phyloP scores from a whole-genome alignment of 2,888 invertebrate species.

The Agrotis exclamationis region DNA sequence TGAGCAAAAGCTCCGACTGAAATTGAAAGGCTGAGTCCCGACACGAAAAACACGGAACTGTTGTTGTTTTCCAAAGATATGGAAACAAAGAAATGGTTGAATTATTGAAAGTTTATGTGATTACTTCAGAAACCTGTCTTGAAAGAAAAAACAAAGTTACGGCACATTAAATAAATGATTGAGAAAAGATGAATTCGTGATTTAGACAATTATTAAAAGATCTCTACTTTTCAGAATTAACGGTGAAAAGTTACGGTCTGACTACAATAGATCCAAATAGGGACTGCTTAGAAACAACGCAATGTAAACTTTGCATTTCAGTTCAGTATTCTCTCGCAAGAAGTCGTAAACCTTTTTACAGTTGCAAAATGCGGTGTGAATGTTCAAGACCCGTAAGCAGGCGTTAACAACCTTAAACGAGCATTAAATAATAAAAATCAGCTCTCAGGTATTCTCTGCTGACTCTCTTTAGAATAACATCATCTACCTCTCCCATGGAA shows the following conservation, averaged over 20 bases:
- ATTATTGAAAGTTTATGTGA: not conserved
- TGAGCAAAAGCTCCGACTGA: too few species aligned
- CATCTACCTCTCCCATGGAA: constrained; percentile 11
- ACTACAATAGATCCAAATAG: too few species aligned
- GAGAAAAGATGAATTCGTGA: too few species aligned
- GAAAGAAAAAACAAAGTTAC: too few species aligned
- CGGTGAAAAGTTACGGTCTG: too few species aligned
- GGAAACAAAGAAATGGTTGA: not conserved
- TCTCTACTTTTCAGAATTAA: not conserved
- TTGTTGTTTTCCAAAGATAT: too few species aligned
- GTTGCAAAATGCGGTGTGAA: constrained; percentile 44
- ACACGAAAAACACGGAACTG: too few species aligned
- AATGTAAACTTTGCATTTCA: not conserved
- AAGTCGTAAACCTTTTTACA: constrained; percentile 43
- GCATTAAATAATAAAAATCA: constrained; percentile 48
- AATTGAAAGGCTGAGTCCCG: too few species aligned
- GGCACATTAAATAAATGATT: too few species aligned
- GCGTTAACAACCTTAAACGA: constrained; percentile 36
- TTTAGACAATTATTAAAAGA: too few species aligned
- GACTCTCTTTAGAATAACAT: constrained; percentile 47
- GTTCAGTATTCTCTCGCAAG: constrained; percentile 9
- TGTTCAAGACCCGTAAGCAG: constrained; percentile 24
- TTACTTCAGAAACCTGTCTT: not conserved
- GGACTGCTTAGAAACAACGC: not conserved
- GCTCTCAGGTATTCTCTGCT: constrained; percentile 51